A percentile compares a stretch with the other conserved stretches of the same genome.
These are phyloP conservation scores for Micrasema longulum DNA, from an alignment of 1,140 invertebrate species.

Conservation along the genomic window DNA sequence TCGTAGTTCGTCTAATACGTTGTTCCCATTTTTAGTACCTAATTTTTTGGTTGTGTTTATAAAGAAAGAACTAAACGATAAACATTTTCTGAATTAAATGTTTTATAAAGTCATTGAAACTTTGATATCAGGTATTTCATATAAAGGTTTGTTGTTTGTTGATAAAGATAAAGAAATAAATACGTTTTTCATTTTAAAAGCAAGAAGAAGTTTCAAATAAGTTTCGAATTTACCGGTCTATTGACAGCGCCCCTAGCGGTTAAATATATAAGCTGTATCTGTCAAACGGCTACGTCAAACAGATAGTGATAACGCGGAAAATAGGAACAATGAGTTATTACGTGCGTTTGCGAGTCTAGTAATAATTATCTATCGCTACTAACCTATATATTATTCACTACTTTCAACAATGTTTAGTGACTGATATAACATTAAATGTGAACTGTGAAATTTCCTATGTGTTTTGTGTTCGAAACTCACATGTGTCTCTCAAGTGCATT, in stretches of 20 bases:
- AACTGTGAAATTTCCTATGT: neutral
- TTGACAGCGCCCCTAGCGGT: conserved; percentile 7
- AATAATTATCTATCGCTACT: conserved; percentile 25
- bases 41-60: too few relatives aligned
- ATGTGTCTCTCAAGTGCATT: conserved; percentile 14
- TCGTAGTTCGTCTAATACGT: too few relatives aligned
- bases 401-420: neutral
- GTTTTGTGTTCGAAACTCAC: neutral
- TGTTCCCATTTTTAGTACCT: too few relatives aligned
- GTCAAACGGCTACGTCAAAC: conserved; percentile 34
- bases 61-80: neutral
- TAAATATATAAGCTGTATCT: neutral
- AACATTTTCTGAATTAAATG: neutral
- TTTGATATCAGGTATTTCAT: too few relatives aligned
- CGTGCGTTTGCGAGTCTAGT: neutral
- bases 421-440: conserved; percentile 10
- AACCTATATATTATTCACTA: conserved; percentile 28
- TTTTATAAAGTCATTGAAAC: too few relatives aligned
- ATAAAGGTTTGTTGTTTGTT: too few relatives aligned
- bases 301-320: conserved; percentile 2
- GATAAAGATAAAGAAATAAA: too few relatives aligned
- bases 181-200: too few relatives aligned
- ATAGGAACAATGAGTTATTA: neutral
- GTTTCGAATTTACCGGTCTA: conserved; percentile 10
- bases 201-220: too few relatives aligned